Base-by-base conservation (phyloP, 2,888 invertebrate genomes). In the Agriopis aurantiaria region DNA sequence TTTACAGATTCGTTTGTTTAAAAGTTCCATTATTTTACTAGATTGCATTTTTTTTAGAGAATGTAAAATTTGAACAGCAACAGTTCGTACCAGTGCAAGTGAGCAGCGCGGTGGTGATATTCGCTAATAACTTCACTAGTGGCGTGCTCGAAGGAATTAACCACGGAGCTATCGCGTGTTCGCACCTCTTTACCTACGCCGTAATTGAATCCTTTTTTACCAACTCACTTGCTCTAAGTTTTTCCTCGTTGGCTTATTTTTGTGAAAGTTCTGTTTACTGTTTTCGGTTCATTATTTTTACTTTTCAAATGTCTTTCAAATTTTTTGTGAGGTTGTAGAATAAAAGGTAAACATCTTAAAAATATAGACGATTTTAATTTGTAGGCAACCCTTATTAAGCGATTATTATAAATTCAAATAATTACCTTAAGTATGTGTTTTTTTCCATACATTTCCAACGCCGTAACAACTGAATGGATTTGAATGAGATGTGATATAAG, bases 191-290 rank as follows among this genome's bases (percentile, higher is more conserved):
- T 76, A 78, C 76, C 74, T 45, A 68, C 70, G 62, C 61, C 75
- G 23, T 82, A 85, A 84, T 82, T 82, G 80, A 81, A 82, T 81
- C 81, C 80, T 78, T 81, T 81, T 82, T 80, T 73, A 75, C 60
- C 58, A 58, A 41, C 57, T 45, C 58, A 49, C 43, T 51, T 51
- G 49, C 5, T 56, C 45, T 17, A 56, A 48, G 58, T 59, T 63
- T 17, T 49, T 59, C 48, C 59, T 58, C 46, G 11, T 46, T 53
- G 14, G n/a, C 33, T 33, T 33, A 40, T 55, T 56, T 33, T 10
- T 60, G 14, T 59, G n/a, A 41, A 12, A n/a, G 49, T 2, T 56
- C 5, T 23, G 10, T 66, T 51, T 43, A 55, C 8, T 40, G 41
- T n/a, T 33, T 55, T 17, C 45, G 57, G 43, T 43, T 17, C 46